Conservation (phyloP, 2,888 invertebrate genomes). For the Cheilosia grossa region DNA sequence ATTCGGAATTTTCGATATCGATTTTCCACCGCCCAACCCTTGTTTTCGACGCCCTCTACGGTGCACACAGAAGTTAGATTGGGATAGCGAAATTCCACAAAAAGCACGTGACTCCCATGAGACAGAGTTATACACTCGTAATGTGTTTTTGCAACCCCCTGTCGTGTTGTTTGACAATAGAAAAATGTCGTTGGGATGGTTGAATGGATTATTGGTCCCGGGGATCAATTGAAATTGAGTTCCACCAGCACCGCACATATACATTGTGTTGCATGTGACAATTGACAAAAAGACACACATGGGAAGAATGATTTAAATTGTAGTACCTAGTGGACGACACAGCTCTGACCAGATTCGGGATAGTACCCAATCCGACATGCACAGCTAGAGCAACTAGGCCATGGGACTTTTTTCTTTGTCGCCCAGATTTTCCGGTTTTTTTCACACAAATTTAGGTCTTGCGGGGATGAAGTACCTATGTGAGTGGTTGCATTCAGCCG, state of each 20-base stretch:
- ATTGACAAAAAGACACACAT: constrained; percentile 27
- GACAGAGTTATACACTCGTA: constrained; percentile 25
- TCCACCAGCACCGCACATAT: constrained; percentile 7
- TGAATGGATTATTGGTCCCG: constrained; percentile 42
- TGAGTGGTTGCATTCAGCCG: constrained; percentile 8
- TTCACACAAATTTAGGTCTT: constrained; percentile 30
- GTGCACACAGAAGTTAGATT: neutral
- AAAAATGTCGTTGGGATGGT: constrained; percentile 32
- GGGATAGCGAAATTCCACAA: constrained; percentile 33
- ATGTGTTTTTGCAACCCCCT: constrained; percentile 5
- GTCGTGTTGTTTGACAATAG: constrained; percentile 50
- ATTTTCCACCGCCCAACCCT: constrained; percentile 27
- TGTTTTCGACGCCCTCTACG: neutral
- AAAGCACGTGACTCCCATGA: constrained; percentile 44
- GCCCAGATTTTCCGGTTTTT: constrained; percentile 16
- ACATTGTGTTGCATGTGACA: constrained; percentile 30
- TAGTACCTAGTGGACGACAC: constrained; percentile 42
- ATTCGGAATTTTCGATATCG: constrained; percentile 43
- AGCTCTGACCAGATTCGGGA: constrained; percentile 39
- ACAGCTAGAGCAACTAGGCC: constrained; percentile 46
- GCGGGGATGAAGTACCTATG: constrained; percentile 21
- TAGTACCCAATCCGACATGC: constrained; percentile 49
- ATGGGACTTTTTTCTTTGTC: constrained; percentile 1
- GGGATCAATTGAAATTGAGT: constrained; percentile 62
- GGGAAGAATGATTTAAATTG: constrained; percentile 51